These are phyloP conservation scores for Hemithea aestivaria DNA, from an alignment of 2,888 invertebrate species.

Conservation along the genomic window DNA sequence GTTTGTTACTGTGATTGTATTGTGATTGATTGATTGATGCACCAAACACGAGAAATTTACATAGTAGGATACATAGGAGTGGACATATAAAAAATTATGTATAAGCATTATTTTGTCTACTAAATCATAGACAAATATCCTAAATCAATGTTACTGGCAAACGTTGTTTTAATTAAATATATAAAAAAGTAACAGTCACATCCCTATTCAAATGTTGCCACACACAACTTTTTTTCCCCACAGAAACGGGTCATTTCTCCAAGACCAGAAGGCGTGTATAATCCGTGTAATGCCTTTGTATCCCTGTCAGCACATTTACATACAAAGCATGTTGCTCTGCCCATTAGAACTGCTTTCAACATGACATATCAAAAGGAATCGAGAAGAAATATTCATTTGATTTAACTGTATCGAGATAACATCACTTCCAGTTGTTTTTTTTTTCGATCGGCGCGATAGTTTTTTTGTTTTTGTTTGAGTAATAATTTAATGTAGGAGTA, in stretches of 20 bases:
- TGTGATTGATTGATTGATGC: no score
- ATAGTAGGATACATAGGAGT: no score
- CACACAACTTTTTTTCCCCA: constrained; percentile 16
- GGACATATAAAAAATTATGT: no score
- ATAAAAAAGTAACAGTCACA: no score
- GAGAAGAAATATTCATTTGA: constrained; percentile 3
- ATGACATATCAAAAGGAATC: constrained; percentile 11
- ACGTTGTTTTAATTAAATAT: no score
- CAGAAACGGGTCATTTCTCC: constrained; percentile 16
- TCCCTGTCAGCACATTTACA: constrained; percentile 46
- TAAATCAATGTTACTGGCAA: no score
- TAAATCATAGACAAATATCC: no score
- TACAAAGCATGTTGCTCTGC: constrained; percentile 33
- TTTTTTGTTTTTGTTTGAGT: background rate
- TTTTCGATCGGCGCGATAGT: background rate
- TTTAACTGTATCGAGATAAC: background rate
- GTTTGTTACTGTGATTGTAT: no score
- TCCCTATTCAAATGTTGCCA: no score
- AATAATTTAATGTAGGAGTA: no score
- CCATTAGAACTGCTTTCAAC: background rate
- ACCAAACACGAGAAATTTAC: no score
- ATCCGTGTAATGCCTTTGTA: constrained; percentile 30
- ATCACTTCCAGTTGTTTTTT: background rate
- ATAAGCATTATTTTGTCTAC: no score
- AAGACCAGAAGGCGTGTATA: constrained; percentile 33